These are phyloP conservation scores for Synanthedon tipuliformis DNA, from an alignment of 2,888 invertebrate genomes.

Conservation along the genomic window DNA sequence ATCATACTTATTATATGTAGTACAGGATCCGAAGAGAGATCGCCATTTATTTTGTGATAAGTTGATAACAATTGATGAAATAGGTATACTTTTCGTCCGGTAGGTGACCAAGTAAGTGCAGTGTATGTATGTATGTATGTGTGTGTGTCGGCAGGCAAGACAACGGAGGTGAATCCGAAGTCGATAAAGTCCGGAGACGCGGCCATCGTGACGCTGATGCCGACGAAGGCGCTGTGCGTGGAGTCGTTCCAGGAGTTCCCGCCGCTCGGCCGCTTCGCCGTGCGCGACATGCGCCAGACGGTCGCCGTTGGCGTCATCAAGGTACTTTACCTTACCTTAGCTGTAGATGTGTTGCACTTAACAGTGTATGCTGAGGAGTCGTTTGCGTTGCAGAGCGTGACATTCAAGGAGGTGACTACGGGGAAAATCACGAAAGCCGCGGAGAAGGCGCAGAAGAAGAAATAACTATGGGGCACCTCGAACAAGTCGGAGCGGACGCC, in stretches of 20 bases:
- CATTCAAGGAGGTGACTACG: conserved; percentile 87
- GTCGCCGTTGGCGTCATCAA: conserved; percentile 98
- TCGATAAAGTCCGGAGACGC: conserved; percentile 89
- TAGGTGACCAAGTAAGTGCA: no score
- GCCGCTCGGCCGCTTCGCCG: conserved; percentile 97
- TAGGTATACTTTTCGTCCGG: no score
- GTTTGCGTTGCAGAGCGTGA: conserved; percentile 72
- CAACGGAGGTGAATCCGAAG: conserved; percentile 91
- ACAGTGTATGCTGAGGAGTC: no score
- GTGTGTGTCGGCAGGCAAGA: conserved; percentile 70
- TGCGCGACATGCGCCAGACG: conserved; percentile 99
- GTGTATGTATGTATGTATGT: no score
- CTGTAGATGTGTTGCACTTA: no score
- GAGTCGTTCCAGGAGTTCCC: conserved; percentile 99
- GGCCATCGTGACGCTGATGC: conserved; percentile 92
- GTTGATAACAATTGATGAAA: no score
- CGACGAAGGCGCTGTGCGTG: conserved; percentile 97
- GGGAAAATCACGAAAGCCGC: conserved; percentile 99
- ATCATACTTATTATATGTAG: no score
- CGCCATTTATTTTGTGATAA: no score
- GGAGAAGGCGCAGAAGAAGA: conserved; percentile 98
- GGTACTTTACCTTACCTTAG: no score
- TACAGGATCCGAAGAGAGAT: no score
- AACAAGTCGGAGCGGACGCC: conserved; percentile 15
- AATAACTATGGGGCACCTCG: conserved; percentile 85